phyloP scores from a whole-genome alignment of 2,113 vertebrate genomes.

The Leuciscus idus region DNA sequence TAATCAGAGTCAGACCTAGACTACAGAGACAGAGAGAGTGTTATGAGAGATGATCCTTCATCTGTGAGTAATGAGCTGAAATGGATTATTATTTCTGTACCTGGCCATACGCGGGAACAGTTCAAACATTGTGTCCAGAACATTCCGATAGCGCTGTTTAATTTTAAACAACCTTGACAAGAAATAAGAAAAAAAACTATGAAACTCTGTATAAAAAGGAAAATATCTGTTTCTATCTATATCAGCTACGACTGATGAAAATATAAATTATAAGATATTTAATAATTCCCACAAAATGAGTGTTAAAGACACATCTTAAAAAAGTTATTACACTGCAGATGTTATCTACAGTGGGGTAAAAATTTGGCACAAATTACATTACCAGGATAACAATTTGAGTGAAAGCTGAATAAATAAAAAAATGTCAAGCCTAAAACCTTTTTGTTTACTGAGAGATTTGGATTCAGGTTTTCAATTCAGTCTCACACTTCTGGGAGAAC shows the following conservation, averaged over 20 bases:
- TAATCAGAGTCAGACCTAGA: conserved; percentile 93
- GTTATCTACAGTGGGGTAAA: not conserved
- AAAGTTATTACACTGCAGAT: not conserved
- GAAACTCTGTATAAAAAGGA: not conserved
- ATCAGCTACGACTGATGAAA: not conserved
- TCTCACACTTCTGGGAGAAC: too few species aligned
- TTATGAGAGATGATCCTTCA: not conserved
- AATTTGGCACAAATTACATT: not conserved
- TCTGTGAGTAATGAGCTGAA: not conserved
- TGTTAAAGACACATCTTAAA: not conserved
- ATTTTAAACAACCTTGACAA: conserved; percentile 89
- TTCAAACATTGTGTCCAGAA: conserved; percentile 98
- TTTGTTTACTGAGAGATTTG: not conserved
- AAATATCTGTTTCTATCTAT: not conserved
- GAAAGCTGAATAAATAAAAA: too few species aligned
- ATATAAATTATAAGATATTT: not conserved
- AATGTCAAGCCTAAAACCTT: not conserved
- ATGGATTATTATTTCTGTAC: conserved; percentile 64
- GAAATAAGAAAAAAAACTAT: not conserved
- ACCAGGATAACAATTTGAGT: too few species aligned
- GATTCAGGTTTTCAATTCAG: not conserved
- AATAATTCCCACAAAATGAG: not conserved
- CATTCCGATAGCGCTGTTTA: conserved; percentile 93
- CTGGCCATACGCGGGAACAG: conserved; percentile 96
- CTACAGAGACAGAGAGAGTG: conserved; percentile 65